Conservation (phyloP, 2,888 invertebrate species). For the Brenthis daphne region DNA sequence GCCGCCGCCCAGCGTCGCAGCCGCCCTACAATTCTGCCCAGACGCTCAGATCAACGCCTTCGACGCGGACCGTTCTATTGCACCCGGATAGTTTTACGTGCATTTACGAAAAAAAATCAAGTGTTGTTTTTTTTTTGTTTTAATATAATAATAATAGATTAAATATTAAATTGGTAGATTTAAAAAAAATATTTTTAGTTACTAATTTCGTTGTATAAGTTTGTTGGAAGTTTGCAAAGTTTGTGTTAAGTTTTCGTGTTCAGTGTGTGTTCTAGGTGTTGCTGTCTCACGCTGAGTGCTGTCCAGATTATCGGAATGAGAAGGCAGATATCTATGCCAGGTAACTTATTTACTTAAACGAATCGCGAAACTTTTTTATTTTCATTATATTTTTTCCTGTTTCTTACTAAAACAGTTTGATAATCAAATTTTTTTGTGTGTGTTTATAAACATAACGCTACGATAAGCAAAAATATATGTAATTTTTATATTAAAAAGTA, state of each 20-base stretch:
- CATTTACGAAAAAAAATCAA: conserved; percentile 25
- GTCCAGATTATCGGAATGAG: conserved; percentile 56
- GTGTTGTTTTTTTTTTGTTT: conserved; percentile 3
- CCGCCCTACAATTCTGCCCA: conserved; percentile 73
- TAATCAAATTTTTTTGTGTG: too few species aligned
- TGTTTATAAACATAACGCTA: too few species aligned
- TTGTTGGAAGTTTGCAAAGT: conserved; percentile 38
- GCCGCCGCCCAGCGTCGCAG: conserved; percentile 70
- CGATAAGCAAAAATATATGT: too few species aligned
- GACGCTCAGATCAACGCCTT: conserved; percentile 69
- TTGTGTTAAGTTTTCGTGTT: conserved; percentile 54
- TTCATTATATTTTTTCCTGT: too few species aligned
- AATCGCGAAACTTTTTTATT: too few species aligned
- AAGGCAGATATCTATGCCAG: conserved; percentile 70
- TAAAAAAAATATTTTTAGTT: conserved; percentile 21
- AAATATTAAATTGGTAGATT: not conserved
- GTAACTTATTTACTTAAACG: conserved; percentile 46
- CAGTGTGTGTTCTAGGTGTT: conserved; percentile 62
- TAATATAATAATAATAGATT: not conserved
- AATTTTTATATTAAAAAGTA: too few species aligned
- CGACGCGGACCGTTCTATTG: conserved; percentile 69
- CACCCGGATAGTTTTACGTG: conserved; percentile 59
- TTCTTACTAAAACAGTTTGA: too few species aligned
- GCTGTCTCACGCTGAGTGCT: conserved; percentile 56
- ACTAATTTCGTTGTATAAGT: conserved; percentile 24